Conservation (phyloP, 2,888 invertebrate genomes). For the Drosophila multiciliata region DNA sequence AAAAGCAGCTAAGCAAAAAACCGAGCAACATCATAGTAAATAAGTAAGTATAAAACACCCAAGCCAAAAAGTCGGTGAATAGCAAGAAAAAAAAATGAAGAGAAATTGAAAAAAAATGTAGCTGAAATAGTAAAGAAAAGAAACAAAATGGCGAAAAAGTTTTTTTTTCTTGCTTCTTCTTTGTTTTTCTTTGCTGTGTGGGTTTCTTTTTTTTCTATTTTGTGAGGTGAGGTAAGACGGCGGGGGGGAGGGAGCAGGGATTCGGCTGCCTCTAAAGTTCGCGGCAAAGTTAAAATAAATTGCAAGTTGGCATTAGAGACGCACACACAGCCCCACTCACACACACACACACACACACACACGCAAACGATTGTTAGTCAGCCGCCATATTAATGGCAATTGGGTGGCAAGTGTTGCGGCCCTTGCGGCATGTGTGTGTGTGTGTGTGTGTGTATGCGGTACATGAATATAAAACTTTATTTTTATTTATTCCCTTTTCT, state of each 20-base stretch:
- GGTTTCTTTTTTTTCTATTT: slow-evolving; percentile 23
- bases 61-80: slow-evolving; percentile 39
- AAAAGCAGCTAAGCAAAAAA: slow-evolving; percentile 1
- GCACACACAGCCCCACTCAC: slow-evolving; percentile 43
- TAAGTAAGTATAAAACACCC: slow-evolving; percentile 31
- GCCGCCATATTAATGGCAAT: slow-evolving; percentile 84
- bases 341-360: slow-evolving; percentile 31
- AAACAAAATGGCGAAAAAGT: slow-evolving; percentile 74
- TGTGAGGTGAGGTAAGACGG: neutral
- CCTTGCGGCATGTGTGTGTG: slow-evolving; percentile 62
- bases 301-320: slow-evolving; percentile 82
- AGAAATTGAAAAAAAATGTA: slow-evolving; percentile 57
- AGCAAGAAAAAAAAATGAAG: slow-evolving; percentile 23
- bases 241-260: neutral
- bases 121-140: slow-evolving; percentile 75
- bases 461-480: slow-evolving; percentile 81
- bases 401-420: slow-evolving; percentile 79
- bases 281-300: slow-evolving; percentile 79
- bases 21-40: slow-evolving; percentile 4
- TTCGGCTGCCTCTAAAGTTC: slow-evolving; percentile 70
- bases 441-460: slow-evolving; percentile 67
- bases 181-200: slow-evolving; percentile 36
- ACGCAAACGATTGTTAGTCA: slow-evolving; percentile 72
- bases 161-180: slow-evolving; percentile 35
- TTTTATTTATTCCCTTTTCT: slow-evolving; percentile 79